Base-by-base conservation (phyloP, 2,797 vertebrate genomes). In the Xenentodon cancila region DNA sequence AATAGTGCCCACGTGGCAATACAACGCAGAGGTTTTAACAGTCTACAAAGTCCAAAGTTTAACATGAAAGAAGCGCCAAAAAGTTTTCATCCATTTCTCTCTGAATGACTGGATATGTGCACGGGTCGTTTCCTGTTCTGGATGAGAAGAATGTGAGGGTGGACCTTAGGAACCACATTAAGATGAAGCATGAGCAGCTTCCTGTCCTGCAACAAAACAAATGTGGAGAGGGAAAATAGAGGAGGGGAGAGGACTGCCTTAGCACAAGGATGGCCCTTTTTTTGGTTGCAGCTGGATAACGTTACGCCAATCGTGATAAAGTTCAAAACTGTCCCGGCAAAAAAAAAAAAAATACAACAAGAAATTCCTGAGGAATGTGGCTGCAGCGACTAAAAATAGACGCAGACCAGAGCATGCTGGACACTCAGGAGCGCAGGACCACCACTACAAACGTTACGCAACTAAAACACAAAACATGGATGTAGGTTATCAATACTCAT, bases 221-320 rank as follows among this genome's bases (percentile, higher is more conserved):
- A 64, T 34, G 62, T 32, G 71, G 25, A 53, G 70, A 37, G 61
- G 53, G 44, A 50, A n/a, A n/a, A n/a, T n/a, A n/a, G 52, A 43
- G 16, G 53, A 55, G 34, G 46, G 72, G 66, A 50, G 51, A 60
- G 69, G 48, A 66, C 67, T 34, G 63, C 27, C 25, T 53, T 37
- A 52, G 34, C 16, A 34, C 19, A 57, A 34, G 71, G 68, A 65
- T 68, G 75, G 77, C 74, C 68, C 80, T 73, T 65, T 45, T 81
- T 73, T 25, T 25, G 25, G 56, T 69, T 47, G 55, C 78, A 79
- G 81, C 78, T 74, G 63, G 45, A 37, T 42, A 55, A 72, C 18
- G 75, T 70, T 81, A 79, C 85, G 78, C 75, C 84, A 81, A 87
- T 81, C 53, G n/a, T 48, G 69, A 80, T 77, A 62, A 75, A 72